phyloP scores from a whole-genome alignment of 2,113 vertebrate species.

The Typhlomys cinereus region DNA sequence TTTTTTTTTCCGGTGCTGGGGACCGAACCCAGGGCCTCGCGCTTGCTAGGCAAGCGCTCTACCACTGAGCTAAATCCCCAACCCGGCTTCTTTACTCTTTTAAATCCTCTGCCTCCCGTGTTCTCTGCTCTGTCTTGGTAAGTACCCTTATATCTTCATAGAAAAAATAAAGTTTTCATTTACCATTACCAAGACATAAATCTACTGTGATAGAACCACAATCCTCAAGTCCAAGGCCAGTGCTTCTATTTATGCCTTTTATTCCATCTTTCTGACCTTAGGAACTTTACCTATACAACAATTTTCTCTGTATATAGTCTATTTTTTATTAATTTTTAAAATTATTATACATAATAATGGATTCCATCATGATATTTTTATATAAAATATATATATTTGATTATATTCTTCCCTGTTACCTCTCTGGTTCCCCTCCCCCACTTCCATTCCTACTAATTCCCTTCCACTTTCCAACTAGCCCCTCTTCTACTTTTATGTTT shows the following conservation, averaged over 20 bases:
- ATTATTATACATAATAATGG: too few species aligned
- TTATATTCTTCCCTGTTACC: too few species aligned
- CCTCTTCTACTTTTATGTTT: too few species aligned
- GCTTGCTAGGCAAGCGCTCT: too few species aligned
- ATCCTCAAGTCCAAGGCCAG: background rate
- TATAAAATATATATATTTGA: too few species aligned
- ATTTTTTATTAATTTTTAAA: too few species aligned
- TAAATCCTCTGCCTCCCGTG: background rate
- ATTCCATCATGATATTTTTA: too few species aligned
- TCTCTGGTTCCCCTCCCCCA: too few species aligned
- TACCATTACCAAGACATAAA: background rate
- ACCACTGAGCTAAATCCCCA: background rate
- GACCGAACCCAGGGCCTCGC: background rate
- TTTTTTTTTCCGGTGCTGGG: background rate
- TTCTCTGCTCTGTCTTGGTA: background rate
- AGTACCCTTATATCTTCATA: background rate
- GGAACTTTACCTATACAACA: slow-evolving; percentile 5
- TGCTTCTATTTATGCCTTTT: background rate
- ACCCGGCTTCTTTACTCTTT: background rate
- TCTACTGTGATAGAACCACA: background rate
- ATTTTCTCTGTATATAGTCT: slow-evolving; percentile 38
- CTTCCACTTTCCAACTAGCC: too few species aligned
- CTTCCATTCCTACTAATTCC: too few species aligned
- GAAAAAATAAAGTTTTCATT: slow-evolving; percentile 33
- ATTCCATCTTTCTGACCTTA: slow-evolving; percentile 16